A percentile compares a stretch with the other conserved stretches of the same genome.
These are phyloP conservation scores for Bubo blakistoni DNA, from an alignment of 2,113 vertebrate species.

Conservation along the genomic window DNA sequence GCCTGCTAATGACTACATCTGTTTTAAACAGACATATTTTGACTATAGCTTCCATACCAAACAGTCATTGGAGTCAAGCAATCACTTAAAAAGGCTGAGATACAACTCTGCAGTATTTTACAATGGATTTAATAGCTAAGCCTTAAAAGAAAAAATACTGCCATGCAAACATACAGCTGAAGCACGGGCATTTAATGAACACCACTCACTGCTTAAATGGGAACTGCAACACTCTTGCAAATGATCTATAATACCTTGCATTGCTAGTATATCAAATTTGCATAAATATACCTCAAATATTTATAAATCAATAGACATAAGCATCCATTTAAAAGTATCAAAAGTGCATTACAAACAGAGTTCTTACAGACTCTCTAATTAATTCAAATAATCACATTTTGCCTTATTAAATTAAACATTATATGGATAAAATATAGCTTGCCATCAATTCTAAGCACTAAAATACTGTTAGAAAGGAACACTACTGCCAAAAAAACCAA, in stretches of 20 bases:
- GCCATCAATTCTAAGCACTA: slow-evolving; percentile 21
- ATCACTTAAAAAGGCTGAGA: slow-evolving; percentile 28
- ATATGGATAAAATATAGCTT: slow-evolving; percentile 32
- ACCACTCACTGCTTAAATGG: not conserved
- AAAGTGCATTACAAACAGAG: slow-evolving; percentile 23
- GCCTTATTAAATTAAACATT: slow-evolving; percentile 54
- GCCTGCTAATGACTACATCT: slow-evolving; percentile 24
- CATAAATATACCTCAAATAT: slow-evolving; percentile 53
- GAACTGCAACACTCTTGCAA: slow-evolving; percentile 27
- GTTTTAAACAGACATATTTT: slow-evolving; percentile 44
- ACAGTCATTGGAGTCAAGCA: slow-evolving; percentile 1
- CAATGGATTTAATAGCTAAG: slow-evolving; percentile 27
- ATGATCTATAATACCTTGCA: slow-evolving; percentile 12
- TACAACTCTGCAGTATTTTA: slow-evolving; percentile 20
- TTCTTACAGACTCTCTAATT: slow-evolving; percentile 46
- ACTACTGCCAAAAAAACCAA: not conserved
- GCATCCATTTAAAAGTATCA: slow-evolving; percentile 33
- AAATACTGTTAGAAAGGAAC: slow-evolving; percentile 6
- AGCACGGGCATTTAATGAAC: not conserved
- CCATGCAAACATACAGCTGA: slow-evolving; percentile 1
- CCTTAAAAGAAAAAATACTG: not conserved
- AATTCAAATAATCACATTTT: slow-evolving; percentile 59
- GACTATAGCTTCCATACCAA: slow-evolving; percentile 6
- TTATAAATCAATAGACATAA: slow-evolving; percentile 48
- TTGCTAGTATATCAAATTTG: slow-evolving; percentile 43